Base-by-base conservation (phyloP, 2,113 vertebrate species). In the Tetrax tetrax region DNA sequence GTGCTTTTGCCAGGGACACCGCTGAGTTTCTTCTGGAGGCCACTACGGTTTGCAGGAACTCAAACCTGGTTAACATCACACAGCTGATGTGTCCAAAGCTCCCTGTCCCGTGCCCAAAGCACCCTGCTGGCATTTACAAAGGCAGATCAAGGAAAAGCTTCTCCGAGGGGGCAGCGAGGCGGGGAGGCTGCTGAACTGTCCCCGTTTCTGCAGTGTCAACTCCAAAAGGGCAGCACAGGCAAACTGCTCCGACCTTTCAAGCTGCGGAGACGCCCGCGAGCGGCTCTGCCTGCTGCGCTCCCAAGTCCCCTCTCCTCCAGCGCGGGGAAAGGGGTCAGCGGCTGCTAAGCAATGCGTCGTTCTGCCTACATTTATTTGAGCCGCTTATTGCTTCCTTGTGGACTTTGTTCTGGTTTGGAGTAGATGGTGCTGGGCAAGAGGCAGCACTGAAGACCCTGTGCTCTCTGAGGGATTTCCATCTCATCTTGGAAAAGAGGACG, bases 231-330 rank as follows among this genome's bases (percentile, higher is more conserved):
- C 88, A 77, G 31, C 6, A 0, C 76, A 4, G 3, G 68, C 76
- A 77, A 86, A 70, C 86, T 64, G 59, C 88, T 90, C 79, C 50
- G 83, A 57, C 70, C 75, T 83, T 80, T 2, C 2, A 13, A 28
- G 70, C 19, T 2, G 54, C 0, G 0, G 22, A 3, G 16, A 11
- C 11, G 31, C 8, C 76, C 53, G 38, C 0, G 6, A 57, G 79
- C 5, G 0, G 50, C 90, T 91, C 74, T 81, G 83, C 61, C 60
- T 33, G 12, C 68, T 54, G 0, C 27, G 37, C 60, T 33, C 31
- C 10, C 0, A 0, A 63, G 17, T 23, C 81, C 69, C 33, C 33
- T 57, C 54, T 66, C 50, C 37, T 65, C 60, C 37, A 9, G 75
- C 0, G 0, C 33, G 14, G 54, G 61, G 50, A 60, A 53, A n/a